Conservation (phyloP, 2,797 vertebrate genomes). For the Peromyscus melanophrys region DNA sequence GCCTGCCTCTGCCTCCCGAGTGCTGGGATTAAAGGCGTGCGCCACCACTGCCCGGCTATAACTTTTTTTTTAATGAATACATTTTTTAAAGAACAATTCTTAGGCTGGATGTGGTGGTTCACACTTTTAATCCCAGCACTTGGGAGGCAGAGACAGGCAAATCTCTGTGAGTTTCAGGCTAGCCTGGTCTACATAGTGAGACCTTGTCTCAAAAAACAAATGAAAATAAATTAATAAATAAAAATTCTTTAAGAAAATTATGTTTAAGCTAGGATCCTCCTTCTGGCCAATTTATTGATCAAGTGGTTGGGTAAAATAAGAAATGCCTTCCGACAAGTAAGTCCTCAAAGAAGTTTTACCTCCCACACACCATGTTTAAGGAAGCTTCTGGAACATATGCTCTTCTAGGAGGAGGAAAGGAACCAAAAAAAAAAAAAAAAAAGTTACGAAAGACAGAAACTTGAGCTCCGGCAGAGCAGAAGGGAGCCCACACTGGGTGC, state of each 20-base stretch:
- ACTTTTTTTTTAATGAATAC: not conserved
- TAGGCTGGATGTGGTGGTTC: not conserved
- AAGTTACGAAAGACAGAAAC: not conserved
- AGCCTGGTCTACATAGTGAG: not conserved
- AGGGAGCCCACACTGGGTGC: not conserved
- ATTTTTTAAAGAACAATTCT: not conserved
- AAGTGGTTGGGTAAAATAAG: not conserved
- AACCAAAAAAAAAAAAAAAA: not conserved
- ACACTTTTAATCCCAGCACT: not conserved
- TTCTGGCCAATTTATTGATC: slow-evolving; percentile 32
- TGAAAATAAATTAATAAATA: not conserved
- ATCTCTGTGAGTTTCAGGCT: not conserved
- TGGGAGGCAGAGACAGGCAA: not conserved
- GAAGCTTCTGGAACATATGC: not conserved
- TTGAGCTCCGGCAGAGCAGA: not conserved
- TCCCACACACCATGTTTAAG: slow-evolving; percentile 38
- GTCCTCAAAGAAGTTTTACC: slow-evolving; percentile 50
- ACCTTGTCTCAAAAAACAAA: not conserved
- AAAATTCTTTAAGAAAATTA: not conserved
- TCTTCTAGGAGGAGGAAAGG: slow-evolving; percentile 14
- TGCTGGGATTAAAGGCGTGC: not conserved
- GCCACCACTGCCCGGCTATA: not conserved
- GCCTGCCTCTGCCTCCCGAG: not conserved
- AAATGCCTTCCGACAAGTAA: slow-evolving; percentile 9
- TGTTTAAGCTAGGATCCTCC: not conserved